Evolutionary conservation across 2,797 vertebrate species (phyloP).

Genomic region (Borostomias antarcticus): DNA sequence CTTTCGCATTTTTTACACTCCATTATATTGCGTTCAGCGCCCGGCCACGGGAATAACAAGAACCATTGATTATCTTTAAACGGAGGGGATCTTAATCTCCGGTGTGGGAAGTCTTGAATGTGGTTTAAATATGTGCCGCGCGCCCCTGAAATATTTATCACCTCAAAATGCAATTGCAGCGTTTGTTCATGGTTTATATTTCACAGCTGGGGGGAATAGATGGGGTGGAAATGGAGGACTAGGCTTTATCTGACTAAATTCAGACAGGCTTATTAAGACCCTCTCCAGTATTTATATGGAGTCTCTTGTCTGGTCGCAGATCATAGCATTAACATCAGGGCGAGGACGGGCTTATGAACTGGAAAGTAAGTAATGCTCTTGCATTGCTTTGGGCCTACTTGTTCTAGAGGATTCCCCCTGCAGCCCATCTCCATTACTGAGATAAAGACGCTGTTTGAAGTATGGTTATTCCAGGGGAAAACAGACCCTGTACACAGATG

Average conservation of each 20-base stretch:
- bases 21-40: constrained; percentile 68
- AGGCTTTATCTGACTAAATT: constrained; percentile 78
- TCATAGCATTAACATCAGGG: constrained; percentile 59
- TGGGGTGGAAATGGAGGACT: constrained; percentile 48
- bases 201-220: constrained; percentile 62
- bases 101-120: constrained; percentile 61
- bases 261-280: constrained; percentile 76
- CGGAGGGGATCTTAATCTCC: constrained; percentile 77
- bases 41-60: constrained; percentile 68
- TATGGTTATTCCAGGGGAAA: constrained; percentile 31
- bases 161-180: constrained; percentile 74
- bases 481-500: background rate
- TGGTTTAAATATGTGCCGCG: constrained; percentile 79
- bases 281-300: constrained; percentile 60
- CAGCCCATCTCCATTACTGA: constrained; percentile 65
- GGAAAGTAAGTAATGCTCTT: constrained; percentile 63
- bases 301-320: constrained; percentile 64
- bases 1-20: constrained; percentile 66
- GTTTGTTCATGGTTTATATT: constrained; percentile 74
- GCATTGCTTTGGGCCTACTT: constrained; percentile 57
- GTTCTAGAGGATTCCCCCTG: constrained; percentile 62
- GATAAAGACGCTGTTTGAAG: constrained; percentile 66
- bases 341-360: constrained; percentile 64
- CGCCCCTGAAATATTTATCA: constrained; percentile 80
- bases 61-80: constrained; percentile 85